Evolutionary conservation across 2,797 vertebrate genomes (phyloP).

Genomic region (Neosalanx taihuensis): DNA sequence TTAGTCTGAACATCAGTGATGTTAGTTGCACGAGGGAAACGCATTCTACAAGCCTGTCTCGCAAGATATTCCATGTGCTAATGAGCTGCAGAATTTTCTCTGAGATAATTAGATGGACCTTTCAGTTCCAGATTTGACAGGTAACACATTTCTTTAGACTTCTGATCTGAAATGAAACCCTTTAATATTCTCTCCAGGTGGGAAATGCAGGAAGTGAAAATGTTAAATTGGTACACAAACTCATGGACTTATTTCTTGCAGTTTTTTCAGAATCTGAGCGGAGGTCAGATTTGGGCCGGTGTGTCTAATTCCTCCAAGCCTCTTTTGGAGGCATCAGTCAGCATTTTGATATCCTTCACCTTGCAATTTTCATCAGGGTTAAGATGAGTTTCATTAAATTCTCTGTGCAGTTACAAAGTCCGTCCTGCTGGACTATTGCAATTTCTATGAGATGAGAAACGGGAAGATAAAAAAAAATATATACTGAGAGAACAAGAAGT

Average conservation of each 20-base stretch:
- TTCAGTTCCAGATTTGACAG: not conserved
- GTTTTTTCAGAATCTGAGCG: not conserved
- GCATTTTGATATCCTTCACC: slow-evolving; percentile 23
- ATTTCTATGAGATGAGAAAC: slow-evolving; percentile 8
- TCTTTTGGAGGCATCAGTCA: slow-evolving; percentile 6
- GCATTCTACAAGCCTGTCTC: not conserved
- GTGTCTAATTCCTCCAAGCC: slow-evolving; percentile 12
- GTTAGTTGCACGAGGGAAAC: not conserved
- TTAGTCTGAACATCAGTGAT: not conserved
- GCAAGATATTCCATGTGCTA: not conserved
- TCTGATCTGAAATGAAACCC: not conserved
- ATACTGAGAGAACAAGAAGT: not conserved
- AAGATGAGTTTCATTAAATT: slow-evolving; percentile 14
- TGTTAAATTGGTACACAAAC: not conserved
- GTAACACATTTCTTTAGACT: not conserved
- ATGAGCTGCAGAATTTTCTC: not conserved
- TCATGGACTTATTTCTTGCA: not conserved
- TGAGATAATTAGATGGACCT: not conserved
- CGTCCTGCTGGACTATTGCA: slow-evolving; percentile 9
- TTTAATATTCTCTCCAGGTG: not conserved
- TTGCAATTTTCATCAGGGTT: slow-evolving; percentile 23
- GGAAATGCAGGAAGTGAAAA: not conserved
- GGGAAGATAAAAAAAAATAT: not conserved
- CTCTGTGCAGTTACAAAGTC: slow-evolving; percentile 11
- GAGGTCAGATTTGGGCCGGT: slow-evolving; percentile 17